Evolutionary conservation across 2,888 invertebrate genomes (phyloP).

Genomic region (Acronicta alni): DNA sequence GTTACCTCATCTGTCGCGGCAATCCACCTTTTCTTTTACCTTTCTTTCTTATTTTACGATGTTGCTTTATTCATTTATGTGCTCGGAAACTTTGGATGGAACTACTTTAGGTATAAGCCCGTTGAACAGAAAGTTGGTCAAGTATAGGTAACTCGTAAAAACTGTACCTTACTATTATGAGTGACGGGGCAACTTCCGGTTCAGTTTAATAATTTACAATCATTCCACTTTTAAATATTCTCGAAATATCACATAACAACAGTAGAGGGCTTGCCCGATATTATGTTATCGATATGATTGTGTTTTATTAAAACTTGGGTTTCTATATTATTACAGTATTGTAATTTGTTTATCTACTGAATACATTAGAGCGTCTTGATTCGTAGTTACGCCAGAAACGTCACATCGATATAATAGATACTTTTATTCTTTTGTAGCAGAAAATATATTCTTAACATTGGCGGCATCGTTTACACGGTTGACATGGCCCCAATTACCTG

Average conservation of each 20-base stretch:
- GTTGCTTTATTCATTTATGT: conserved; percentile 51
- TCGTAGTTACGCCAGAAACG: not conserved
- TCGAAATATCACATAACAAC: no score
- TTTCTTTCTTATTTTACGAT: conserved; percentile 50
- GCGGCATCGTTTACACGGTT: conserved; percentile 74
- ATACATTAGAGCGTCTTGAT: no score
- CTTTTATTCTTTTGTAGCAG: conserved; percentile 28
- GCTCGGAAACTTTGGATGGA: conserved; percentile 43
- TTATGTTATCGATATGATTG: no score
- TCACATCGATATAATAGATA: conserved; percentile 13
- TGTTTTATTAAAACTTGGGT: no score
- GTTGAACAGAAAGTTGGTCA: conserved; percentile 29
- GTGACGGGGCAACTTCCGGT: conserved; percentile 29
- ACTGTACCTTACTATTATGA: conserved; percentile 45
- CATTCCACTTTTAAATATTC: no score
- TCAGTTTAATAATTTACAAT: conserved; percentile 42
- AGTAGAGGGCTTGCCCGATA: no score
- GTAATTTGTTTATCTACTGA: no score
- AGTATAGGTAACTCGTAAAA: conserved; percentile 46
- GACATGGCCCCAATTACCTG: conserved; percentile 84
- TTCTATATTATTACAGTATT: no score
- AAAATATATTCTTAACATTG: conserved; percentile 58
- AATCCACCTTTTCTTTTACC: conserved; percentile 30
- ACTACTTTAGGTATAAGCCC: conserved; percentile 41
- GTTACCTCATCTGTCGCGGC: conserved; percentile 45